Evolutionary conservation across 2,797 vertebrate genomes (phyloP).

Genomic region (Diceros bicornis): DNA sequence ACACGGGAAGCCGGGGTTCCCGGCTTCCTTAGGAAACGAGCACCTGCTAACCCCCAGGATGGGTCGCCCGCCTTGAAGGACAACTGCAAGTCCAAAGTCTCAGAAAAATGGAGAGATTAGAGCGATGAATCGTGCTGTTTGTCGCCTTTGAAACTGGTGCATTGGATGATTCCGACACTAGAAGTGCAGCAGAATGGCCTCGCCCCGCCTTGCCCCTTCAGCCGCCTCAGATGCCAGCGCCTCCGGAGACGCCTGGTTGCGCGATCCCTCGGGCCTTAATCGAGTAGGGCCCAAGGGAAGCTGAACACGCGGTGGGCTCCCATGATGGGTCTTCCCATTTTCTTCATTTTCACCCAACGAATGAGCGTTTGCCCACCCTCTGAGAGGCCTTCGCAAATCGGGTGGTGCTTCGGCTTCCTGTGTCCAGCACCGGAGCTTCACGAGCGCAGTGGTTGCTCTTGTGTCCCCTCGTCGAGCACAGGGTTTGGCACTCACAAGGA

Average conservation of each 20-base stretch:
- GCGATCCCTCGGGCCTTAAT: background rate
- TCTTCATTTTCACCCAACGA: background rate
- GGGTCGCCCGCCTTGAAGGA: too few species aligned
- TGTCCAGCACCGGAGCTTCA: background rate
- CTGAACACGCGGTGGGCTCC: background rate
- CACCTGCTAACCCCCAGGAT: too few species aligned
- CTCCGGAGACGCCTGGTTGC: background rate
- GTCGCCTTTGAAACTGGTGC: too few species aligned
- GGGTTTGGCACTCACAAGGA: background rate
- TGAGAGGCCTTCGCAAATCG: accelerated
- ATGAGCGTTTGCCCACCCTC: background rate
- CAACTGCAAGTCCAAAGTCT: too few species aligned
- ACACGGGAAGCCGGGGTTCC: background rate
- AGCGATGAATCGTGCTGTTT: too few species aligned
- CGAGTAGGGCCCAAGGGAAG: too few species aligned
- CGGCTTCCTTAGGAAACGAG: too few species aligned
- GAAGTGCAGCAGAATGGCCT: accelerated
- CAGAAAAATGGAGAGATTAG: too few species aligned
- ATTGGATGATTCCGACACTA: too few species aligned
- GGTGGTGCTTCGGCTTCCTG: background rate
- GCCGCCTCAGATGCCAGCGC: background rate
- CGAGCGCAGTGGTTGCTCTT: background rate
- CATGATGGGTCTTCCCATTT: background rate
- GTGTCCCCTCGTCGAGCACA: background rate
- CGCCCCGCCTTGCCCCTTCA: too few species aligned